Evolutionary conservation across 2,888 invertebrate genomes (phyloP).

Genomic region (Andrena fulva): DNA sequence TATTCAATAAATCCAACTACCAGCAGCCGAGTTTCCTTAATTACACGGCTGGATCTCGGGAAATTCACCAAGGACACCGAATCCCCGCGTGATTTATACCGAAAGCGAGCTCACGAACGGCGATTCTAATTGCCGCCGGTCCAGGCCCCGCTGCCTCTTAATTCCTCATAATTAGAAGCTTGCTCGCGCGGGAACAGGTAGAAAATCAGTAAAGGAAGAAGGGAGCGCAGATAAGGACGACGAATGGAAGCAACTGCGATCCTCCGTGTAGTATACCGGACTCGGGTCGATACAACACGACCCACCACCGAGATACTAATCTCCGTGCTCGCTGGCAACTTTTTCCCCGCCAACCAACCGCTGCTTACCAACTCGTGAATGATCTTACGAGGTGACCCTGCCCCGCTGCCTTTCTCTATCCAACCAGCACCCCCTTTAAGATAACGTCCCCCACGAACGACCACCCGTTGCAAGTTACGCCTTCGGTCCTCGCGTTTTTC

Average conservation of each 20-base stretch:
- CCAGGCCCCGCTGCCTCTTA: constrained; percentile 3
- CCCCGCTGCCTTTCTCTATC: neutral
- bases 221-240: constrained; percentile 38
- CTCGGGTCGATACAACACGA: constrained; percentile 64
- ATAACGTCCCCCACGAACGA: constrained; percentile 33
- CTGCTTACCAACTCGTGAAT: constrained; percentile 39
- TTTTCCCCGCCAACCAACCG: constrained; percentile 43
- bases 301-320: constrained; percentile 62
- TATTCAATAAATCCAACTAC: neutral
- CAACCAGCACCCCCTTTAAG: neutral
- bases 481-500: constrained; percentile 17
- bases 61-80: constrained; percentile 1
- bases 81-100: constrained; percentile 18
- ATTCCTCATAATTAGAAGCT: constrained; percentile 49
- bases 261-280: neutral
- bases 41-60: constrained; percentile 11
- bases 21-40: constrained; percentile 14
- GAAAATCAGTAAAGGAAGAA: constrained; percentile 14
- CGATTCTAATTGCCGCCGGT: constrained; percentile 33
- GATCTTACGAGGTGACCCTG: constrained; percentile 58
- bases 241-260: constrained; percentile 42
- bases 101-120: constrained; percentile 7
- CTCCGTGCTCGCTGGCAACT: constrained; percentile 56
- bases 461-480: constrained; percentile 37
- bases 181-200: constrained; percentile 10